phyloP scores from a whole-genome alignment of 2,888 invertebrate genomes.

The Drosophila algonquin region DNA sequence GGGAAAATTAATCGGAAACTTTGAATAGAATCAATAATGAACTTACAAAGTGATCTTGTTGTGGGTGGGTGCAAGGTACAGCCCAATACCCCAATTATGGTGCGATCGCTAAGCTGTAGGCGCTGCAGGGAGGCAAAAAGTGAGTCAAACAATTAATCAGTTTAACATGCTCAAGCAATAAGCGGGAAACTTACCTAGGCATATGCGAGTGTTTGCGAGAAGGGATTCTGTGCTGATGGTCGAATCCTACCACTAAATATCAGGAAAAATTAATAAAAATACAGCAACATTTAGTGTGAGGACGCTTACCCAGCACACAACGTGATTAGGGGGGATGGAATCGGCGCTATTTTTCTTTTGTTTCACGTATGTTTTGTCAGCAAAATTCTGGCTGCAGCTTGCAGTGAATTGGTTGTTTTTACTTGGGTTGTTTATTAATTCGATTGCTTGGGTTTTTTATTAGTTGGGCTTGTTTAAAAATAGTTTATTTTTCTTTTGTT shows the following conservation, averaged over 20 bases:
- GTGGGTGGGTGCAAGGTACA: neutral
- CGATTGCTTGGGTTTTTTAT: too few relatives aligned
- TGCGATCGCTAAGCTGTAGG: neutral
- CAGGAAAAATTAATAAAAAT: too few relatives aligned
- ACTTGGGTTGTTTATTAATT: too few relatives aligned
- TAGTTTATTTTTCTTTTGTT: too few relatives aligned
- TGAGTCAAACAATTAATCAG: neutral
- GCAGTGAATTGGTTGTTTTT: too few relatives aligned
- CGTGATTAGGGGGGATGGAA: too few relatives aligned
- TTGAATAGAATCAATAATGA: neutral
- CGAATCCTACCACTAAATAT: neutral
- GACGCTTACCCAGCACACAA: too few relatives aligned
- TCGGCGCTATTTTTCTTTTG: too few relatives aligned
- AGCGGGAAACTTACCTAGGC: neutral
- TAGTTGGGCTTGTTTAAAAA: too few relatives aligned
- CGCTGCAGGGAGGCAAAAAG: neutral
- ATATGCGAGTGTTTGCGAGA: neutral
- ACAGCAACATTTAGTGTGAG: too few relatives aligned
- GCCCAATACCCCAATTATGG: neutral
- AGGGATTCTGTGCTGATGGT: neutral
- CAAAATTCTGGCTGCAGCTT: too few relatives aligned
- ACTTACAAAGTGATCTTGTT: neutral
- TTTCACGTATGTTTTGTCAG: too few relatives aligned
- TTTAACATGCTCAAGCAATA: neutral
- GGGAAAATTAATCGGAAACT: neutral